Base-by-base conservation (phyloP, 1,140 invertebrate genomes). In the Berghia stephanieae region DNA sequence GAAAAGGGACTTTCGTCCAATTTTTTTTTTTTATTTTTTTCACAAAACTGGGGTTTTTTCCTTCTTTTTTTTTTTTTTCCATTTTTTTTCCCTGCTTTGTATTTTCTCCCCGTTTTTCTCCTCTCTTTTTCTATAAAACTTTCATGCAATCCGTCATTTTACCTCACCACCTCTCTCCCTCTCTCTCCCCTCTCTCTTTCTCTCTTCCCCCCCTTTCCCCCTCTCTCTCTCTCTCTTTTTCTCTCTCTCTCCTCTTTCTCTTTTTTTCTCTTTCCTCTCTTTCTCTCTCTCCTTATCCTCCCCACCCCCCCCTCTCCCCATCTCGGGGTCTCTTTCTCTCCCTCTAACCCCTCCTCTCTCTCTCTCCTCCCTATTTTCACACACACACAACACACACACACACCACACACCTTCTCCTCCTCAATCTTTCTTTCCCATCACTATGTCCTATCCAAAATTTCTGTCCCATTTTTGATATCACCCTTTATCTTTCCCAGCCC, bases 281-380 rank as follows among this genome's bases (percentile, higher is more conserved):
- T 60, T 5, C n/a, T 31, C n/a, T 31, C n/a, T 5, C n/a, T 31
- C 5, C 57, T n/a, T 31, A 10, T 5, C n/a, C 57, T 8, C 57
- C n/a, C 57, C 6, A n/a, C n/a, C 57, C 6, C 57, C n/a, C 57
- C n/a, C 57, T 60, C 57, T 8, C 57, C n/a, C 57, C n/a, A 6
- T 60, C 57, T 60, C 57, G 24, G 8, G 6, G 8, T 60, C 57
- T 60, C 57, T 60, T 5, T 60, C 57, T 60, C 57, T 60, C 57
- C n/a, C n/a, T 8, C 57, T n/a, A 60, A 24, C 34, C n/a, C 57
- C 57, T n/a, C 57, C n/a, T 60, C n/a, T 60, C 57, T 60, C 57
- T 60, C n/a, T 60, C 57, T 60, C 57, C n/a, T 31, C 34, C 57
- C 34, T 24, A 27, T 38, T 67, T 2, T 67, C 27, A 38, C 63